Base-by-base conservation (phyloP, 2,888 invertebrate genomes). In the Drosophila rubida region DNA sequence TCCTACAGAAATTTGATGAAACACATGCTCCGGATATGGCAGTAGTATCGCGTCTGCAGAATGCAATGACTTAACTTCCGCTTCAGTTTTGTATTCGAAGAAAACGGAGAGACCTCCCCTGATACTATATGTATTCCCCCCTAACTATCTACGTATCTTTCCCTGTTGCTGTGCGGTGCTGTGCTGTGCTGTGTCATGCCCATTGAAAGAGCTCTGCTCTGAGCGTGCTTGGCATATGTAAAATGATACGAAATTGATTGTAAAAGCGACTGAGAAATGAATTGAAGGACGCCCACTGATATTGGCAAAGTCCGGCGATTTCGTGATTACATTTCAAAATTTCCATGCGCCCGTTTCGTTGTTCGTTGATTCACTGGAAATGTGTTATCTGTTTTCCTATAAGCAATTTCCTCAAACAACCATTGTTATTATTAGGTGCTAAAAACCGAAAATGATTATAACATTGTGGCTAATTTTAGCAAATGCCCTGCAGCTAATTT, bases 61-160 rank as follows among this genome's bases (percentile, higher is more conserved):
- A 57, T 63, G 57, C 70, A 74, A 61, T 63, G 64, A 60, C 51
- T 46, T 68, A 49, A 69, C 70, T 81, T 87, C 80, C 80, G 80
- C 50, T 83, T 69, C 49, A 37, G 35, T 45, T 5, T 5, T 32
- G 60, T 61, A 61, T 37, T 49, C 30, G 22, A 49, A 30, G 7
- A 9, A 42, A 22, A 48, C 22, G 1, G 7, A 41, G 19, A 32
- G n/a, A 19, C 7, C 7, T 23, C 27, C 41, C 27, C n/a, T 11
- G n/a, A n/a, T 19, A 19, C 19, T 32, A 32, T 32, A n/a, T n/a
- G 4, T 30, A 19, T 44, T 13, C 7, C 30, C n/a, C n/a, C 9
- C 11, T 16, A 6, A 16, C 16, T 22, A 9, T 27, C 8, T 22
- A 0, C 4, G 7, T 39, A 8, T n/a, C n/a, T 25, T 9, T 50